Evolutionary conservation across 2,797 vertebrate genomes (phyloP), one percentile per base, ranked within the genome.

Genomic region (Oreortyx pictus): DNA sequence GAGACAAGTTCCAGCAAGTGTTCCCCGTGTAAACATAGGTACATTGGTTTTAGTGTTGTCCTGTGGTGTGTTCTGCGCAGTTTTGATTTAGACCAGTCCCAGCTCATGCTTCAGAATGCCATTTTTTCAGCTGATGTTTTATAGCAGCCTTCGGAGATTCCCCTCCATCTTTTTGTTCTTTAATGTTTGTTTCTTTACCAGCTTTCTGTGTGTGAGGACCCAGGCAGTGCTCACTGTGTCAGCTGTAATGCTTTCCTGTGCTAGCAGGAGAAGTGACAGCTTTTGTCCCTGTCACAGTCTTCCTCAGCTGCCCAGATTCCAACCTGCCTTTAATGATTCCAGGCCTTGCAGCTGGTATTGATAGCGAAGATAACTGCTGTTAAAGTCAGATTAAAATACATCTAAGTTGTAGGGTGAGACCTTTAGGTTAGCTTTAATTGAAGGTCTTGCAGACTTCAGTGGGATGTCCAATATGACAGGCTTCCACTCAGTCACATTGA

Each of bases 251-350:
- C 23, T 79, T 3, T 61, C 16, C 37, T 76, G 72, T 11, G 24
- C 52, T 71, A 8, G 0, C 0, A n/a, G 24, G 23, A 54, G 47
- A 72, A 82, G 72, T 87, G 59, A n/a, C 62, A 86, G 47, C 84
- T 80, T 93, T 78, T 8, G 75, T 92, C 93, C 86, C 85, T 87
- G 90, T 92, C 92, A 87, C 78, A 89, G 57, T 35, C 86, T 72
- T 84, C 77, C 56, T 86, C 73, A 75, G 54, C 72, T 89, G 62
- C 46, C 50, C 59, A 67, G 91, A 85, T 90, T 90, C 84, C 82
- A 89, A 56, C 54, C 27, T 92, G 47, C 82, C 84, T 95, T 96
- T 89, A 90, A 78, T 95, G 92, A 94, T 92, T 95, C 84, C 78
- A 83, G 84, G 59, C 50, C 73, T 83, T 4, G 4, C 73, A 90